Evolutionary conservation across 2,113 vertebrate genomes (phyloP).

Genomic region (Phyllostomus discolor): DNA sequence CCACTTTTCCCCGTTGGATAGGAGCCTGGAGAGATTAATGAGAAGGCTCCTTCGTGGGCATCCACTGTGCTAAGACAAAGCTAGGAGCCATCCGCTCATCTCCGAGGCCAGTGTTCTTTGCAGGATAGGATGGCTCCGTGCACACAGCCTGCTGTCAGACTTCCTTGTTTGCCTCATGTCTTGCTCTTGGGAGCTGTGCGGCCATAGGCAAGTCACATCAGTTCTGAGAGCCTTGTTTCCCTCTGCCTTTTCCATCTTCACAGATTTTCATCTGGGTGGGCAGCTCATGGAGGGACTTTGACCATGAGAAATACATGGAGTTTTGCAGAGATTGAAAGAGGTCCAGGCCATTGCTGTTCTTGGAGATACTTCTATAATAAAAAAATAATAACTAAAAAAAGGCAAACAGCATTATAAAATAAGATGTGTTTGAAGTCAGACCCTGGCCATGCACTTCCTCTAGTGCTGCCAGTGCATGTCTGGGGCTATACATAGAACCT

Average conservation of each 20-base stretch:
- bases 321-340: not conserved
- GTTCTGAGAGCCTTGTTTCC: accelerated
- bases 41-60: not conserved
- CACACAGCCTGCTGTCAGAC: not conserved
- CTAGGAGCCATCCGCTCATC: accelerated
- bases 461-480: not conserved
- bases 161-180: not conserved
- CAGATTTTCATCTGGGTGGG: not conserved
- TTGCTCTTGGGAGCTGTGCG: not conserved
- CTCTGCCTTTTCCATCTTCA: not conserved
- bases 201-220: accelerated
- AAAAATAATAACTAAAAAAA: not conserved
- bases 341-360: not conserved
- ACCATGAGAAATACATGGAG: too few relatives aligned
- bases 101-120: accelerated
- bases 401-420: not conserved
- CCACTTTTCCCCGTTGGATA: too few relatives aligned
- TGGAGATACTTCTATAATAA: not conserved
- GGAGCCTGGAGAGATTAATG: not conserved
- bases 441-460: not conserved
- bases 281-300: not conserved
- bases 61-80: not conserved
- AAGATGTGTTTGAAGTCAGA: not conserved
- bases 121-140: accelerated
- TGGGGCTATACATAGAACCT: not conserved